Conservation (phyloP, 1,140 invertebrate species). For the Camponotus vicinus region DNA sequence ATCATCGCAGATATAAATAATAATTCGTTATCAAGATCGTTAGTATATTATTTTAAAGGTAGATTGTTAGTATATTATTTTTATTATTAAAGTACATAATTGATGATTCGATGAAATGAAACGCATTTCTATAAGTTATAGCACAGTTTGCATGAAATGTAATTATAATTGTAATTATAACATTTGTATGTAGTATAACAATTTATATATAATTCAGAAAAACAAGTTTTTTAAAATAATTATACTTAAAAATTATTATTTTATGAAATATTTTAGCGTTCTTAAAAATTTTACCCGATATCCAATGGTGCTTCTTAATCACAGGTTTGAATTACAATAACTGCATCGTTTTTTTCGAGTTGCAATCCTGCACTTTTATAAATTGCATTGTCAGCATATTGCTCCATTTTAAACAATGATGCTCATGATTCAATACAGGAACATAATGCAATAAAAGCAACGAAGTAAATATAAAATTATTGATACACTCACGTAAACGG, state of each 20-base stretch:
- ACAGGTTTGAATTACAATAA: background rate
- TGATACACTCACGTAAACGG: background rate
- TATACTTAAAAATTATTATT: background rate
- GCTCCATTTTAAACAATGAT: background rate
- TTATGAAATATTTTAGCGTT: background rate
- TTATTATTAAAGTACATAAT: background rate
- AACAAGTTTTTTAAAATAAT: background rate
- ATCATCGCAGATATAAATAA: background rate
- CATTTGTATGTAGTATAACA: background rate
- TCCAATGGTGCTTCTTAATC: background rate
- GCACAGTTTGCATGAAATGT: background rate
- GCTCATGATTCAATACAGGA: no score
- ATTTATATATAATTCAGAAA: background rate
- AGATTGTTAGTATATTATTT: no score
- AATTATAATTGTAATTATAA: background rate
- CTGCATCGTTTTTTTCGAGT: background rate
- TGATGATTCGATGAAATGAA: background rate
- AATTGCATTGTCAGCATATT: slow-evolving; percentile 22
- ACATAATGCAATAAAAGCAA: background rate
- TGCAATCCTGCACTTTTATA: background rate
- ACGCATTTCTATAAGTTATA: background rate
- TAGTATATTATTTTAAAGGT: no score
- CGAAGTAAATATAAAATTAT: background rate
- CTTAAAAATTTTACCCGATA: background rate
- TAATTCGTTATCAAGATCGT: background rate